phyloP scores from a whole-genome alignment of 1,140 invertebrate species.

The Microplitis mediator region DNA sequence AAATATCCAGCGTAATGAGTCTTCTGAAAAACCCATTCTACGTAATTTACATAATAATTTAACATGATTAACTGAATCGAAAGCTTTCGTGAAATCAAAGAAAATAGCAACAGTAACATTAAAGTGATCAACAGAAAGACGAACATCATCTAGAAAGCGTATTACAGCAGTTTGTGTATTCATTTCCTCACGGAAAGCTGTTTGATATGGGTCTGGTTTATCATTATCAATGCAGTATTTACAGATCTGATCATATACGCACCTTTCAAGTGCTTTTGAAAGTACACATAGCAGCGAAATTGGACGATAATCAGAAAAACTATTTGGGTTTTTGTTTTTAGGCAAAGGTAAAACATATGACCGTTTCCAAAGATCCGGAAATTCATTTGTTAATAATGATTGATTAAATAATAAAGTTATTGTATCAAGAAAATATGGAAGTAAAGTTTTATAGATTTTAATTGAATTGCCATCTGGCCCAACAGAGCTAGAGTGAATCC shows the following conservation, averaged over 20 bases:
- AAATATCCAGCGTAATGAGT: neutral
- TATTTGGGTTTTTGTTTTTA: neutral
- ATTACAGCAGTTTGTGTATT: neutral
- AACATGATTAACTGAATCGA: constrained; percentile 26
- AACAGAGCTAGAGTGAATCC: neutral
- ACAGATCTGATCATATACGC: neutral
- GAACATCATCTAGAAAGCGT: neutral
- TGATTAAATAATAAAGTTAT: no score
- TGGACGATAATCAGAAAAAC: constrained; percentile 1
- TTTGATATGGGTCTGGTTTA: neutral
- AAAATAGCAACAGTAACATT: constrained; percentile 15
- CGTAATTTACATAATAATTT: constrained; percentile 15
- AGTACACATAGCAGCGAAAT: constrained; percentile 16
- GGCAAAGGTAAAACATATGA: neutral
- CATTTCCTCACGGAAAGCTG: neutral
- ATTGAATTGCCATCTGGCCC: constrained; percentile 1
- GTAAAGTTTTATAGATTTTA: neutral
- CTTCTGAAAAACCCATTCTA: neutral
- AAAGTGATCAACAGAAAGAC: neutral
- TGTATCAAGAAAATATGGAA: neutral
- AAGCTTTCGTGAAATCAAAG: constrained; percentile 30
- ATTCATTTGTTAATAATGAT: neutral
- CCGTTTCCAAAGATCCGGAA: neutral
- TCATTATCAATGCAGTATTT: neutral
- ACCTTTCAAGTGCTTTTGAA: constrained; percentile 19